A percentile compares a stretch with the other conserved stretches of the same genome.
Evolutionary conservation across 2,113 vertebrate genomes (phyloP).

Genomic region (Donacobius atricapilla): DNA sequence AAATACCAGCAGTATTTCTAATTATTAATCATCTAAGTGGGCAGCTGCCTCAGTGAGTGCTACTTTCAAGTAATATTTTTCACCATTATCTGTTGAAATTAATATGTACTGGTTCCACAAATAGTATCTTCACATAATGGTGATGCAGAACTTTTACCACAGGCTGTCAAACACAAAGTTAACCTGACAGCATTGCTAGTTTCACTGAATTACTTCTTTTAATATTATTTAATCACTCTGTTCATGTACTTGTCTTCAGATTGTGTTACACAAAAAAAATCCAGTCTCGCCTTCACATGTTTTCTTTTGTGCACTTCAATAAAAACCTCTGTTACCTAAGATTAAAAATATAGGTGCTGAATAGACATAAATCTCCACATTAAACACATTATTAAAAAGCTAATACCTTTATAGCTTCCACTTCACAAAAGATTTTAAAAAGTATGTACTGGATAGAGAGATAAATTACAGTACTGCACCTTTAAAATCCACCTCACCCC

Average conservation of each 20-base stretch:
- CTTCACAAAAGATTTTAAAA: neutral
- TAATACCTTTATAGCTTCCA: neutral
- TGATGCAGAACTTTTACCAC: neutral
- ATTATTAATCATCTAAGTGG: neutral
- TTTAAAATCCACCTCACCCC: neutral
- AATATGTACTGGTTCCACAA: neutral
- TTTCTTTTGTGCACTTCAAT: neutral
- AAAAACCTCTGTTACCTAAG: neutral
- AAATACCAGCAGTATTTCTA: neutral
- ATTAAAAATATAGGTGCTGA: neutral
- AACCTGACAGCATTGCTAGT: neutral
- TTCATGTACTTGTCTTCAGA: neutral
- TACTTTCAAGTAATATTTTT: neutral
- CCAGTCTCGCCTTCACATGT: neutral
- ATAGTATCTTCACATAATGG: neutral
- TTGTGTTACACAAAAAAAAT: neutral
- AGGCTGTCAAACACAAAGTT: neutral
- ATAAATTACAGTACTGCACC: neutral
- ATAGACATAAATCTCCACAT: neutral
- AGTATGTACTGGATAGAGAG: neutral
- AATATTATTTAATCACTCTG: neutral
- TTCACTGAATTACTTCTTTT: conserved; percentile 2
- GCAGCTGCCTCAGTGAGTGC: neutral
- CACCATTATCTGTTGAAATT: neutral
- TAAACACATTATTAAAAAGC: neutral